phyloP scores from a whole-genome alignment of 2,888 invertebrate genomes.

The Bellardia pandia region DNA sequence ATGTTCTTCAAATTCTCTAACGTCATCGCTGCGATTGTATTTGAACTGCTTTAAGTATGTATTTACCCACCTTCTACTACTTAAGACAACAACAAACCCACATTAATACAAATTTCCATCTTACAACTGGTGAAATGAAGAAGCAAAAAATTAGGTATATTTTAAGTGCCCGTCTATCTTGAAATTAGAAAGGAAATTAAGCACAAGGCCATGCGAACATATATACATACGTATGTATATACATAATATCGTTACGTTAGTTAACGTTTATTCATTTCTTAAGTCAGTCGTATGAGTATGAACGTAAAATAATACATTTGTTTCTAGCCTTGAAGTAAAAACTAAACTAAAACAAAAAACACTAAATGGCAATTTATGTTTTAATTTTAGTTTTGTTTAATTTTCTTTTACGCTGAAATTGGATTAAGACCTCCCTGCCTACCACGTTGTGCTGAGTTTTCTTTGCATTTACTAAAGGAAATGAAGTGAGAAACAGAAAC shows the following conservation, averaged over 20 bases:
- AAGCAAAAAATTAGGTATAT: constrained; percentile 46
- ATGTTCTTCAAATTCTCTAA: not conserved
- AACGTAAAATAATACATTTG: constrained; percentile 23
- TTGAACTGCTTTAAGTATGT: not conserved
- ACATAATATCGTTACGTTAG: not conserved
- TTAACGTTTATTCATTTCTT: not conserved
- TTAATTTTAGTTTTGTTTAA: constrained; percentile 45
- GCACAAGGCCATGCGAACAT: constrained; percentile 62
- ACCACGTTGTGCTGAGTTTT: not conserved
- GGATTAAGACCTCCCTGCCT: constrained; percentile 45
- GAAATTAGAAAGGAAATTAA: constrained; percentile 68
- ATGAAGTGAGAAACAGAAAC: constrained; percentile 29
- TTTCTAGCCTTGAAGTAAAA: constrained; percentile 42
- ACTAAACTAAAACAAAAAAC: constrained; percentile 18
- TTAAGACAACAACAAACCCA: not conserved
- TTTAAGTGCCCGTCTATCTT: constrained; percentile 67
- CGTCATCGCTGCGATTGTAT: constrained; percentile 33
- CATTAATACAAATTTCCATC: not conserved
- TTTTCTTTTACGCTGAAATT: constrained; percentile 35
- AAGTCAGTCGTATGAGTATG: constrained; percentile 13
- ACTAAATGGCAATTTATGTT: constrained; percentile 60
- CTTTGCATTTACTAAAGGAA: constrained; percentile 17
- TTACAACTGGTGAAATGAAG: constrained; percentile 28
- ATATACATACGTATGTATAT: not conserved
- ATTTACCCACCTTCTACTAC: not conserved